Conservation (phyloP, 2,888 invertebrate species). For the Stenolophus ochropezus region DNA sequence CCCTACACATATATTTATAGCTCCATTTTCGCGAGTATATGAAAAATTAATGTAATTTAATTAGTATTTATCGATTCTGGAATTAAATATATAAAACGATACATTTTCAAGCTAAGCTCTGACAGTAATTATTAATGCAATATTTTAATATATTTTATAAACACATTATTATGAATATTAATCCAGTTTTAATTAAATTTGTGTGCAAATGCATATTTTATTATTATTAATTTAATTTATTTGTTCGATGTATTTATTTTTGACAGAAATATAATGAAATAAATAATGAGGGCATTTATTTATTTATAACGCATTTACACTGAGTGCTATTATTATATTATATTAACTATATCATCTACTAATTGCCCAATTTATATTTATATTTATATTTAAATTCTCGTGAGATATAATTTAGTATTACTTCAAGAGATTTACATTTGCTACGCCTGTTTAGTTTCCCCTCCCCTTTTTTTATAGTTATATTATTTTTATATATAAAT, state of each 20-base stretch:
- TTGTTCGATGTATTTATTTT: not conserved
- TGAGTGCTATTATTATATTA: not conserved
- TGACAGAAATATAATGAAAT: not conserved
- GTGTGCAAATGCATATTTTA: conserved; percentile 3
- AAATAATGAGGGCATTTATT: not conserved
- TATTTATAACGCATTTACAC: not conserved
- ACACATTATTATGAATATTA: conserved; percentile 40
- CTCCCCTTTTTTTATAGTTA: too few species aligned
- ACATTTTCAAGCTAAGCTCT: not conserved
- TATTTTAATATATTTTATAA: conserved; percentile 42
- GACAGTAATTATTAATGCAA: conserved; percentile 5
- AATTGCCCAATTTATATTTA: too few species aligned
- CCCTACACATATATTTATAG: not conserved
- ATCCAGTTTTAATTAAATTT: conserved; percentile 38
- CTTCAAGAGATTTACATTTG: too few species aligned
- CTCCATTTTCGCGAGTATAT: not conserved
- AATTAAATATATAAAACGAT: conserved; percentile 10
- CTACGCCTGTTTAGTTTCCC: too few species aligned
- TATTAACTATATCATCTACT: too few species aligned
- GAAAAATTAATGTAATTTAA: conserved; percentile 19
- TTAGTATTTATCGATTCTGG: conserved; percentile 22
- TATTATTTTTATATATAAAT: too few species aligned
- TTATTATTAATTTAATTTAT: not conserved
- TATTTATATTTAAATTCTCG: too few species aligned
- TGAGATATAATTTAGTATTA: too few species aligned